Conservation (phyloP, 2,113 vertebrate genomes). For the Rhabdomys dilectus region DNA sequence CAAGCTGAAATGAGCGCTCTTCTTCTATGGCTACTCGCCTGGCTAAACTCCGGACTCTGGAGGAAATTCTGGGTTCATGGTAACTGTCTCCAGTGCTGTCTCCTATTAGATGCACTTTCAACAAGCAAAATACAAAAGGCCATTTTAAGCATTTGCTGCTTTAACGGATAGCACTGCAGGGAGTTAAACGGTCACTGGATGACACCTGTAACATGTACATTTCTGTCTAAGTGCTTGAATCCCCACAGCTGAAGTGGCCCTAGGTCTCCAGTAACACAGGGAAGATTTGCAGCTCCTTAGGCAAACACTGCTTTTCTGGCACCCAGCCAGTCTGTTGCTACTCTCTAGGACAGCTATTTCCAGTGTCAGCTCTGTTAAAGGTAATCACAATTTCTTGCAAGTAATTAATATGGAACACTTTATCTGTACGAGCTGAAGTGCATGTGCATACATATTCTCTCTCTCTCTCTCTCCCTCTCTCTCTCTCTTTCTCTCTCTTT, state of each 20-base stretch:
- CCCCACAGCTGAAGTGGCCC: not conserved
- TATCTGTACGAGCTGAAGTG: conserved; percentile 3
- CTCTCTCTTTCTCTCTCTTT: not conserved
- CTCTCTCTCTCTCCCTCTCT: not conserved
- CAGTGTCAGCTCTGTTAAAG: conserved; percentile 50
- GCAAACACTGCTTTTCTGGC: conserved; percentile 10
- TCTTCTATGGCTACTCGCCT: not conserved
- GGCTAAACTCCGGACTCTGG: not conserved
- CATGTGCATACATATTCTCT: accelerated
- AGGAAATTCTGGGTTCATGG: not conserved
- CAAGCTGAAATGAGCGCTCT: conserved; percentile 41
- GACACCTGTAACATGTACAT: conserved; percentile 3
- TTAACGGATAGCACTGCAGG: not conserved
- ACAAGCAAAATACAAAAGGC: conserved; percentile 37
- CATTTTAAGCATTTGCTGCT: not conserved
- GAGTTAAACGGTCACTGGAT: not conserved
- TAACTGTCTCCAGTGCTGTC: not conserved
- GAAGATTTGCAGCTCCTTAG: not conserved
- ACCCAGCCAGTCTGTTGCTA: not conserved
- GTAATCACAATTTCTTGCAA: conserved; percentile 73
- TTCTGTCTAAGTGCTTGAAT: conserved; percentile 9
- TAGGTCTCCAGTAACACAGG: not conserved
- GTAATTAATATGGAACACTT: conserved; percentile 72
- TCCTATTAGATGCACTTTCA: not conserved
- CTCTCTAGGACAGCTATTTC: conserved; percentile 57